A percentile compares a stretch with the other conserved stretches of the same genome.
phyloP scores from a whole-genome alignment of 2,113 vertebrate species.

The Plecotus auritus region DNA sequence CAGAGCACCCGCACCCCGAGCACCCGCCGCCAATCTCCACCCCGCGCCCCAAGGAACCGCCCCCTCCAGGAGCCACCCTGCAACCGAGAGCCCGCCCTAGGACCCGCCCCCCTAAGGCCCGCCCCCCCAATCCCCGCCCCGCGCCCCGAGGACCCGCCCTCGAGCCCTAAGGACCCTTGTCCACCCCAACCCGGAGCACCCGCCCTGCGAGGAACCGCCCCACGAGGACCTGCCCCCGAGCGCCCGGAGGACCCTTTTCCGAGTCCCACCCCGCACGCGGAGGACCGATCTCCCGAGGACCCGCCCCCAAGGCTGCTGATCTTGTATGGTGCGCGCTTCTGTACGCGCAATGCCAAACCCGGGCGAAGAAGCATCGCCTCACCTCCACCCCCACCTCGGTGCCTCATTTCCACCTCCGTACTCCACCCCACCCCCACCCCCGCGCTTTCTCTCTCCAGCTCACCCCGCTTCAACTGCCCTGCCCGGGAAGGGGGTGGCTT shows the following conservation, averaged over 20 bases:
- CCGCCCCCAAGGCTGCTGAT: background rate
- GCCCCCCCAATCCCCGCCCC: background rate
- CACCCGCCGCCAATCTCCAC: background rate
- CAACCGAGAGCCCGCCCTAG: background rate
- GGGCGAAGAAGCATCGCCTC: background rate
- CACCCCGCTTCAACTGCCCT: background rate
- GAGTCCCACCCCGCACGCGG: background rate
- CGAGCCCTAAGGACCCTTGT: no score
- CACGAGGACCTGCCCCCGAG: background rate
- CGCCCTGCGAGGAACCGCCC: no score
- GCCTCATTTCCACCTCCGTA: background rate
- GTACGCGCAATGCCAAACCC: accelerated
- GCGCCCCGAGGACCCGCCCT: background rate
- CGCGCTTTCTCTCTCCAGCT: background rate
- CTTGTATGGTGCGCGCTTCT: accelerated
- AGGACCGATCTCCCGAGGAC: background rate
- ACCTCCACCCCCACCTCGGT: background rate
- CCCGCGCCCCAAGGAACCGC: background rate
- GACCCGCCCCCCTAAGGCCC: background rate
- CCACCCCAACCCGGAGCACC: no score
- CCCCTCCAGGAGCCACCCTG: background rate
- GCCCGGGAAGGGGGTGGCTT: background rate
- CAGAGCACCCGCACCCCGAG: background rate
- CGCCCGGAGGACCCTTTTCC: no score
- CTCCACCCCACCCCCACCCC: no score